Percentiles rank a stretch among this genome's conserved stretches.
These are phyloP conservation scores for Penaeus japonicus DNA, from an alignment of 1,140 invertebrate species.

Conservation along the genomic window DNA sequence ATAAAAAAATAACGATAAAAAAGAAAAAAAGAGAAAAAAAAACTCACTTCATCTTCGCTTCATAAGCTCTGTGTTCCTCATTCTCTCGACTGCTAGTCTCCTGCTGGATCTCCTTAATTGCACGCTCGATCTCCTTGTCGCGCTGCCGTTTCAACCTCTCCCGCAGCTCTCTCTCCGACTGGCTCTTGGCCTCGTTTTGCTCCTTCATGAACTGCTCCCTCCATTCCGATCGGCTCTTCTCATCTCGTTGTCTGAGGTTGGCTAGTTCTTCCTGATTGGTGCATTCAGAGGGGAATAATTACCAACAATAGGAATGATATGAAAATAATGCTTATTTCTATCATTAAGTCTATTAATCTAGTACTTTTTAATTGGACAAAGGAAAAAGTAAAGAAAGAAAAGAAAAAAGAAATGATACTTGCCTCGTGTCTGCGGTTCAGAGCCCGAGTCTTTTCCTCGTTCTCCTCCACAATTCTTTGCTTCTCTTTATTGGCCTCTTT, in stretches of 20 bases:
- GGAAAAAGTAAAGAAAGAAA: neutral
- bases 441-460: constrained; percentile 1
- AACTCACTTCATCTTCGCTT: constrained; percentile 27
- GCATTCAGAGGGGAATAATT: neutral
- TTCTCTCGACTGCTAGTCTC: constrained; percentile 24
- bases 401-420: neutral
- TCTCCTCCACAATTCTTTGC: constrained; percentile 11
- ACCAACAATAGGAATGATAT: neutral
- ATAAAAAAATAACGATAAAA: too few relatives aligned
- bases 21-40: neutral
- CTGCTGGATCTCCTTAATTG: constrained; percentile 38
- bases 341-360: too few relatives aligned
- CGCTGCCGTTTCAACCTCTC: constrained; percentile 42
- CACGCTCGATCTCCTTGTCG: constrained; percentile 49
- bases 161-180: constrained; percentile 37
- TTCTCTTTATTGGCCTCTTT: constrained; percentile 24
- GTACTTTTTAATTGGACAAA: too few relatives aligned
- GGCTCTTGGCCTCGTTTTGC: constrained; percentile 16
- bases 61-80: constrained; percentile 6
- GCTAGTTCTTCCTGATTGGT: neutral
- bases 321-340: neutral
- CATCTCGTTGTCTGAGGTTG: constrained; percentile 4
- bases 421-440: constrained; percentile 27
- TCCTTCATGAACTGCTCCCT: constrained; percentile 32
- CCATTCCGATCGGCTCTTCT: constrained; percentile 28